Evolutionary conservation across 2,888 invertebrate species (phyloP), one percentile per base, ranked within the genome.

Genomic region (Drosophila kokeensis): DNA sequence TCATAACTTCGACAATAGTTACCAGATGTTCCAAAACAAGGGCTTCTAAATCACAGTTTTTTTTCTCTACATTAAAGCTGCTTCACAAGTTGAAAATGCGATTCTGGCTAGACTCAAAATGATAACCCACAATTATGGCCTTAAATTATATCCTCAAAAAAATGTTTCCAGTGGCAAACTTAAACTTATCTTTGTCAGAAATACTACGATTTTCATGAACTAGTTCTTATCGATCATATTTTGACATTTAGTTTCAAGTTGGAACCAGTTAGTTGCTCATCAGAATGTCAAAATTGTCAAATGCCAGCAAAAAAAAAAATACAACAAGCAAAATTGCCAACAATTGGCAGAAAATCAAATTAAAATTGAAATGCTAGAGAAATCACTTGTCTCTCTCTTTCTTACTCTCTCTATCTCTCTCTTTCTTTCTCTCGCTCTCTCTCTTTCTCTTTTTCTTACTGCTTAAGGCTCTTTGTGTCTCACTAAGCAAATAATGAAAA

Each of bases 401-500:
- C 54, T 45, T 30, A 36, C 15, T 4, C 49, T 27, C 6, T 54
- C 30, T 34, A 2, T n/a, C 59, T 32, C 32, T 49, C n/a, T 45
- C 61, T 29, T 1, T 29, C 5, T 15, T 5, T 59, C 30, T 36
- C 15, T 21, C 27, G 13, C 6, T 30, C 2, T 21, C 24, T 18
- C 18, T 38, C 34, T 27, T 4, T n/a, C 55, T 34, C 48, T 48
- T 15, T 57, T 15, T 45, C 8, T 2, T 18, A 1, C 45, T 15
- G 45, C 45, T 45, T 45, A 15, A 24, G 45, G 24, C 45, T 8
- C 24, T 45, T 45, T 24, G 15, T 24, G 45, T 45, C 24, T 45
- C 24, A 15, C 45, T 45, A 15, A n/a, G 38, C 68, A 69, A 76
- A 74, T 76, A 85, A 79, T 79, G 77, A 82, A 79, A 85, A 84